Conservation (phyloP, 2,113 vertebrate species). For the Ictalurus furcatus region DNA sequence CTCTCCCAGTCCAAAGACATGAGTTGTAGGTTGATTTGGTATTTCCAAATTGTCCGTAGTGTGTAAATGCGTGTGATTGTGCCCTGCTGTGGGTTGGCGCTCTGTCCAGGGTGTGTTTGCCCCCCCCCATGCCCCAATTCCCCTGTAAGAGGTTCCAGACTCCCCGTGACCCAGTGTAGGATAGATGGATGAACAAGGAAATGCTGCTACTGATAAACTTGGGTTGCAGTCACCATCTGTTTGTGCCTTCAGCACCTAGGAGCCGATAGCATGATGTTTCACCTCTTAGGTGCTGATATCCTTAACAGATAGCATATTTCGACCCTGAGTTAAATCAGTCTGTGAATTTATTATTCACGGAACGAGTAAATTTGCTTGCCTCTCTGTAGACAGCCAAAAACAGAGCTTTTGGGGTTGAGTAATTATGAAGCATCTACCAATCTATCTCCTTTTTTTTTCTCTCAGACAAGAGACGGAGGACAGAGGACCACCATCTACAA, state of each 20-base stretch:
- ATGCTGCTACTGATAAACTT: not conserved
- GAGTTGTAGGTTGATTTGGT: too few relatives aligned
- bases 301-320: not conserved
- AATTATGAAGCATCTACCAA: not conserved
- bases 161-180: too few relatives aligned
- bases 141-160: too few relatives aligned
- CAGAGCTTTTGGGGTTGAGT: not conserved
- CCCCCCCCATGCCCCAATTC: too few relatives aligned
- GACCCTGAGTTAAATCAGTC: not conserved
- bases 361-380: not conserved
- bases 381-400: not conserved
- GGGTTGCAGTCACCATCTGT: not conserved
- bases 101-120: too few relatives aligned
- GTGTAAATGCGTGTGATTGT: too few relatives aligned
- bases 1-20: too few relatives aligned
- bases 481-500: slow-evolving; percentile 98
- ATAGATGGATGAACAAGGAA: not conserved
- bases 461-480: slow-evolving; percentile 89
- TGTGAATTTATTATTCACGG: not conserved
- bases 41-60: too few relatives aligned
- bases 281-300: not conserved
- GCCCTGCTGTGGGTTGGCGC: too few relatives aligned
- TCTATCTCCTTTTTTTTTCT: not conserved
- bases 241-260: not conserved
- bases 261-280: not conserved